Percentiles rank a stretch among this genome's conserved stretches.
Conservation (phyloP, 2,113 vertebrate genomes). For the Egretta garzetta region DNA sequence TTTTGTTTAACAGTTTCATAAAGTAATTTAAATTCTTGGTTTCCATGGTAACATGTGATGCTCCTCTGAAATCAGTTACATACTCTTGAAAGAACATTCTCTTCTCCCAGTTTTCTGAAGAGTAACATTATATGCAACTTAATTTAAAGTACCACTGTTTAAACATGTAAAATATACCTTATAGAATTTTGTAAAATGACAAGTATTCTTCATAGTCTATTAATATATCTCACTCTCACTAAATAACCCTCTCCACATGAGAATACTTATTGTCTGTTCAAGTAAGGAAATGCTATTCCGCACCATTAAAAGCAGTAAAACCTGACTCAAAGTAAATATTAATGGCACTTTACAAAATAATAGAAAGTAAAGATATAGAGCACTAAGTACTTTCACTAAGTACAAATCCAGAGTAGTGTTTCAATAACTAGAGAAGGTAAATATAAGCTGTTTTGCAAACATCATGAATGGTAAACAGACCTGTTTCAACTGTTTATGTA, state of each 20-base stretch:
- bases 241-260: neutral
- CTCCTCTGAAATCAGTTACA: neutral
- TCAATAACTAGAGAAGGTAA: neutral
- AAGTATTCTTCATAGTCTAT: neutral
- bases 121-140: neutral
- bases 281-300: neutral
- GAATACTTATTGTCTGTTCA: neutral
- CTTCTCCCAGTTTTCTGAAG: neutral
- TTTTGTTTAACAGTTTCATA: neutral
- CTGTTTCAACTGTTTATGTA: neutral
- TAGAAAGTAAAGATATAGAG: neutral
- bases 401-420: neutral
- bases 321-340: neutral
- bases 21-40: neutral
- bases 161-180: neutral
- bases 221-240: neutral
- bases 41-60: neutral
- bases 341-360: neutral
- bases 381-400: neutral
- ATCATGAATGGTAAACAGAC: neutral
- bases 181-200: neutral
- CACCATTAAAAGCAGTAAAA: neutral
- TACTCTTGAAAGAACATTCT: neutral
- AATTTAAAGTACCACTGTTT: neutral
- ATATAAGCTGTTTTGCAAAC: neutral